phyloP scores from a whole-genome alignment of 2,113 vertebrate genomes.

The Bos indicus region DNA sequence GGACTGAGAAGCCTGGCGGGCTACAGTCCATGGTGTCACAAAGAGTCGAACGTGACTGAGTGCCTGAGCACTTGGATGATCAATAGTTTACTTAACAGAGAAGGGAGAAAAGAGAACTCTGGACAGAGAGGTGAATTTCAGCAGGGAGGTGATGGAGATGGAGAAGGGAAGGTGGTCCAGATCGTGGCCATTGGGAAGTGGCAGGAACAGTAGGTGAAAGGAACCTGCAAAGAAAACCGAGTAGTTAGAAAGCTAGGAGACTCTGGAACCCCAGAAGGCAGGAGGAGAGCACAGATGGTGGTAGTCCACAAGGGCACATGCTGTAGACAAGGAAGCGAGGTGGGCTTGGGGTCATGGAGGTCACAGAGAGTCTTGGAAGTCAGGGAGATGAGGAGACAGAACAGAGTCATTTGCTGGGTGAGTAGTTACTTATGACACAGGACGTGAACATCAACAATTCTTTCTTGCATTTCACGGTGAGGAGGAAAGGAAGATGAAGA shows the following conservation, averaged over 20 bases:
- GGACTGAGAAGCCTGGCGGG: not conserved
- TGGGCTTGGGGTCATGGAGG: not conserved
- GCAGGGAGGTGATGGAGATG: not conserved
- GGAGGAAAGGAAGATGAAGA: not conserved
- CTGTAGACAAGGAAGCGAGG: not conserved
- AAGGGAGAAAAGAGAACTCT: not conserved
- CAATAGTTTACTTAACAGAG: not conserved
- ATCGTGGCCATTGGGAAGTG: accelerated
- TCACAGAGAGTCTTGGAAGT: not conserved
- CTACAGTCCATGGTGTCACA: not conserved
- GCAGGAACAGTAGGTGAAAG: not conserved
- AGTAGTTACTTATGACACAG: not conserved
- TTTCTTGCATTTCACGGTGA: not conserved
- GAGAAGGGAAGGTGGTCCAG: not conserved
- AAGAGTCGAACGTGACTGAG: not conserved
- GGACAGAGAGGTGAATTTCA: not conserved
- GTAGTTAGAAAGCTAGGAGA: not conserved
- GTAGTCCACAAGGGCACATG: not conserved
- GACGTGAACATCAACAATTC: not conserved
- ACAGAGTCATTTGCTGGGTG: not conserved
- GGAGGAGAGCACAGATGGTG: not conserved
- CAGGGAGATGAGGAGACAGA: too few species aligned
- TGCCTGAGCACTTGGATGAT: not conserved
- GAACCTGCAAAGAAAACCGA: not conserved
- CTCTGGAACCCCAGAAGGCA: not conserved